Base-by-base conservation (phyloP, 2,797 vertebrate genomes). In the Chelidonichthys spinosus region DNA sequence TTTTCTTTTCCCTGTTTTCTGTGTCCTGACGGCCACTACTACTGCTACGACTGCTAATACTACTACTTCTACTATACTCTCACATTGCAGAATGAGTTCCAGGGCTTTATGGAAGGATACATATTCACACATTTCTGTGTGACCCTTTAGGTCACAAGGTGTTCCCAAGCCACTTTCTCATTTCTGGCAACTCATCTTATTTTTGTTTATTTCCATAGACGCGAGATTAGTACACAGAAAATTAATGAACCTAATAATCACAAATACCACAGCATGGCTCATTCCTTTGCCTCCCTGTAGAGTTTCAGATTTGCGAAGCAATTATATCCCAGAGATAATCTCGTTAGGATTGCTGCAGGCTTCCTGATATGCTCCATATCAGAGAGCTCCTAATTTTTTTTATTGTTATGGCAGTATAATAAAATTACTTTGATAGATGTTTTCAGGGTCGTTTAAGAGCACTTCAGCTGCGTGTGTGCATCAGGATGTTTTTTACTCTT, bases 251-350 rank as follows among this genome's bases (percentile, higher is more conserved):
- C 55, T 50, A 36, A 6, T 58, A 63, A 78, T 69, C 76, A 73
- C 74, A 71, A 72, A 79, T 72, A 70, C 70, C 81, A 70, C 44
- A 39, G 43, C 53, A 56, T 18, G 47, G 49, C 69, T 82, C 43
- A 61, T 74, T 83, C 58, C 71, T 71, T 52, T 15, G 5, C 56
- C 67, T 85, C 83, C 72, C 66, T 66, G 54, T 59, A 58, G 76
- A 76, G 63, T 55, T 13, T 61, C 32, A 62, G 37, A 82, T 73
- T 76, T 75, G 43, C 56, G 35, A 56, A 71, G 62, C 79, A 81
- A 87, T 87, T 79, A 79, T 43, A 79, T 73, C 55, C 61, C 67
- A 63, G 66, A 62, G 43, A 82, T 86, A 83, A 87, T 87, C 80
- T 76, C 44, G 60, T 82, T 81, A 74, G 56, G 40, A 66, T 64